Conservation (phyloP, 2,797 vertebrate genomes). For the Arvicola amphibius region DNA sequence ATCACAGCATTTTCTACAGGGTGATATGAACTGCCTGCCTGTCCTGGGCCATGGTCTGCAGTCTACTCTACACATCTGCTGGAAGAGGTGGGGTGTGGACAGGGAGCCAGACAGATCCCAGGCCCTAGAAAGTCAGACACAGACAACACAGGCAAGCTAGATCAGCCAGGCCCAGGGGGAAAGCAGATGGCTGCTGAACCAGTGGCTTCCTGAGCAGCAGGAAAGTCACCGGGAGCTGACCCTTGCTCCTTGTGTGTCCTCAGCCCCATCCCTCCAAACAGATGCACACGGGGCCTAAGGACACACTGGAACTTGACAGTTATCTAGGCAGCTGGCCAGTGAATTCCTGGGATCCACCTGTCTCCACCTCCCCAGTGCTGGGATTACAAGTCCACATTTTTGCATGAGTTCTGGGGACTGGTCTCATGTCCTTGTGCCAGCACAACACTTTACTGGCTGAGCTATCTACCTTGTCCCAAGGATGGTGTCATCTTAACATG, state of each 20-base stretch:
- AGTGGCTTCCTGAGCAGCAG: not conserved
- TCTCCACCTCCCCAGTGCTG: not conserved
- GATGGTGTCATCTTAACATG: not conserved
- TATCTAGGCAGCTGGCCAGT: not conserved
- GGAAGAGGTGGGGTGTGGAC: not conserved
- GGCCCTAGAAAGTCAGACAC: not conserved
- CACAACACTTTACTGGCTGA: not conserved
- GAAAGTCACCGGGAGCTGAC: not conserved
- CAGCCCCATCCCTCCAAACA: not conserved
- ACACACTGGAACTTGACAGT: not conserved
- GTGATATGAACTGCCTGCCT: not conserved
- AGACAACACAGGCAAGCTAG: not conserved
- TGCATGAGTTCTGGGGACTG: not conserved
- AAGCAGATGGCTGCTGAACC: not conserved
- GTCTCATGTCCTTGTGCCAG: not conserved
- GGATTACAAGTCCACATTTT: not conserved
- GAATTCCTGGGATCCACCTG: not conserved
- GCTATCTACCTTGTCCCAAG: not conserved
- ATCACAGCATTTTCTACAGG: not conserved
- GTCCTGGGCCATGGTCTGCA: accelerated
- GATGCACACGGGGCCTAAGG: not conserved
- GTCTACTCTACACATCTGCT: not conserved
- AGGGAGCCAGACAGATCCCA: not conserved
- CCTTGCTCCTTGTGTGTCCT: not conserved
- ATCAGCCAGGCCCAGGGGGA: not conserved